Evolutionary conservation across 2,888 invertebrate genomes (phyloP).

Genomic region (Dynastes tityus): DNA sequence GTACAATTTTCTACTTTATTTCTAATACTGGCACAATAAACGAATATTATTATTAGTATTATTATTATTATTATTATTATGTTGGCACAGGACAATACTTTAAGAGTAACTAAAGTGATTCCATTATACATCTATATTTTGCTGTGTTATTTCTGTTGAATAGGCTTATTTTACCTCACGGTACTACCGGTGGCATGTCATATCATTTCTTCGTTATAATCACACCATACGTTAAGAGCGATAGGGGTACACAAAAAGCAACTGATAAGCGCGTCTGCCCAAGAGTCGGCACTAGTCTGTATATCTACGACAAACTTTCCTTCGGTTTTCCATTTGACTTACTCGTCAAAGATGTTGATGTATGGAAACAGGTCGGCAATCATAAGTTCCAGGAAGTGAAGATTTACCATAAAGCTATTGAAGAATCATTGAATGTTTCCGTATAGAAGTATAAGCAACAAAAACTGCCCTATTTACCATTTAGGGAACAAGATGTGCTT

Average conservation of each 20-base stretch:
- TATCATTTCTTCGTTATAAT: conserved; percentile 73
- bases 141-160: neutral
- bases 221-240: conserved; percentile 63
- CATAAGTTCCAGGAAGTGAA: conserved; percentile 78
- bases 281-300: conserved; percentile 58
- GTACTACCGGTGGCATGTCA: conserved; percentile 76
- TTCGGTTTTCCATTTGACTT: conserved; percentile 85
- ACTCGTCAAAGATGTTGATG: conserved; percentile 70
- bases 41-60: no score
- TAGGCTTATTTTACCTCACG: conserved; percentile 79
- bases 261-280: conserved; percentile 55
- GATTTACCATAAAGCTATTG: conserved; percentile 74
- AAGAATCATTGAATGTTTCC: conserved; percentile 43
- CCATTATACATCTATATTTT: neutral
- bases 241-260: neutral
- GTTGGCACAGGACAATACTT: no score
- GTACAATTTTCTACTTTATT: no score
- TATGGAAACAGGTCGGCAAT: conserved; percentile 73
- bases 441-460: conserved; percentile 15
- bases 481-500: conserved; percentile 26
- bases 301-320: conserved; percentile 74
- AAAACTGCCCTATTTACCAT: conserved; percentile 16
- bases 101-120: neutral
- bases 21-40: no score
- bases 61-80: no score